Percentiles rank a stretch among this genome's conserved stretches.
Evolutionary conservation across 2,797 vertebrate species (phyloP).

Genomic region (Molossus alvarezi): DNA sequence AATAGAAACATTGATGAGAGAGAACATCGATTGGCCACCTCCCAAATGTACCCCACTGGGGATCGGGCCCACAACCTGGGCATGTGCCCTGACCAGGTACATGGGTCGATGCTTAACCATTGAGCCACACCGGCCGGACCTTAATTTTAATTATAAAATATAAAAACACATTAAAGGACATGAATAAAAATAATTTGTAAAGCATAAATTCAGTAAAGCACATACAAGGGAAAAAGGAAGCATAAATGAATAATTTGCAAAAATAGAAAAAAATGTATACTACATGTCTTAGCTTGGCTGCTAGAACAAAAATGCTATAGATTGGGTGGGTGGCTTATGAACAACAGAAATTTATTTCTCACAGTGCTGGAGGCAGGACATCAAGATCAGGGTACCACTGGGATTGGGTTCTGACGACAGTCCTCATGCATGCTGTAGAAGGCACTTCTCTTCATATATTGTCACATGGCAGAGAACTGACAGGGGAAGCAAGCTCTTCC

Average conservation of each 20-base stretch:
- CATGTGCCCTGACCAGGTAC: too few species aligned
- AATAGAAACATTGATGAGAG: too few species aligned
- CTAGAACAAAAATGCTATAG: background rate
- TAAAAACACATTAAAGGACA: slow-evolving; percentile 26
- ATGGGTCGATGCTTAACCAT: too few species aligned
- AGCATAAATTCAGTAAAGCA: background rate
- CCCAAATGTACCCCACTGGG: too few species aligned
- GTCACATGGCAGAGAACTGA: background rate
- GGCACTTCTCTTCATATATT: background rate
- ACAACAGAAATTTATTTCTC: background rate
- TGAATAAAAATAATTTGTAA: background rate
- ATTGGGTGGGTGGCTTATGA: background rate
- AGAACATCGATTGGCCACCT: too few species aligned
- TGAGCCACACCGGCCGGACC: too few species aligned
- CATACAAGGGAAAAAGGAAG: background rate
- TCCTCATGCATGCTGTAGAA: background rate
- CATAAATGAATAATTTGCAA: background rate
- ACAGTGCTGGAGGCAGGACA: background rate
- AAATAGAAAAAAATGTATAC: background rate
- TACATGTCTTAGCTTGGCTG: background rate
- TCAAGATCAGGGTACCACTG: background rate
- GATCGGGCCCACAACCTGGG: too few species aligned
- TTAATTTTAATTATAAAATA: slow-evolving; percentile 21
- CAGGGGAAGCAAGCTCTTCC: background rate
- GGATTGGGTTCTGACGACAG: background rate